These are phyloP conservation scores for Muricea muricata DNA, from an alignment of 92 coral and sea anemone species.

Conservation along the genomic window DNA sequence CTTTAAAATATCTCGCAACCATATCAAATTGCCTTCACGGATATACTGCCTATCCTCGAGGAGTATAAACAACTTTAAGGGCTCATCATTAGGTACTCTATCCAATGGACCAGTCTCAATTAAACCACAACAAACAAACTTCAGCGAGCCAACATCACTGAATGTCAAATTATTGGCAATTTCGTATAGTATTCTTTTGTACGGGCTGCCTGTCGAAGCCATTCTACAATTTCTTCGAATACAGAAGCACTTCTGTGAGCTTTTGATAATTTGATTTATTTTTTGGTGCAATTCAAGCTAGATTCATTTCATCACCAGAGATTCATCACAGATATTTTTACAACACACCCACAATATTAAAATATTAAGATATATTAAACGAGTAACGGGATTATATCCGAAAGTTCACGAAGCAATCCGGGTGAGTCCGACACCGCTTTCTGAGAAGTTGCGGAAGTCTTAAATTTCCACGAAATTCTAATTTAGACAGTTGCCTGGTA, in stretches of 20 bases:
- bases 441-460: background rate
- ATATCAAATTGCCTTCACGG: background rate
- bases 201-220: constrained; percentile 9
- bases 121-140: constrained; percentile 64
- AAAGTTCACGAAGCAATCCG: background rate
- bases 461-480: no score
- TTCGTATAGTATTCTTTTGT: constrained; percentile 61
- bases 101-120: constrained; percentile 22
- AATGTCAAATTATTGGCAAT: constrained; percentile 78
- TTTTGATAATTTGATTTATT: background rate
- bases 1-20: constrained; percentile 9
- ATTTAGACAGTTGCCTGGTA: no score
- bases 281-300: background rate
- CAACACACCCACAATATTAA: background rate
- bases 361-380: background rate
- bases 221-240: background rate
- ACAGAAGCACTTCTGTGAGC: background rate
- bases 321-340: background rate
- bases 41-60: constrained; percentile 5
- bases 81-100: constrained; percentile 4
- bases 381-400: no score
- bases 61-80: constrained; percentile 7
- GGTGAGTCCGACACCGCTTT: background rate
- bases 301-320: background rate
- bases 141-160: constrained; percentile 76